Evolutionary conservation across 2,888 invertebrate species (phyloP), one percentile per base, ranked within the genome.

Genomic region (Callyntrura guangdongensis): DNA sequence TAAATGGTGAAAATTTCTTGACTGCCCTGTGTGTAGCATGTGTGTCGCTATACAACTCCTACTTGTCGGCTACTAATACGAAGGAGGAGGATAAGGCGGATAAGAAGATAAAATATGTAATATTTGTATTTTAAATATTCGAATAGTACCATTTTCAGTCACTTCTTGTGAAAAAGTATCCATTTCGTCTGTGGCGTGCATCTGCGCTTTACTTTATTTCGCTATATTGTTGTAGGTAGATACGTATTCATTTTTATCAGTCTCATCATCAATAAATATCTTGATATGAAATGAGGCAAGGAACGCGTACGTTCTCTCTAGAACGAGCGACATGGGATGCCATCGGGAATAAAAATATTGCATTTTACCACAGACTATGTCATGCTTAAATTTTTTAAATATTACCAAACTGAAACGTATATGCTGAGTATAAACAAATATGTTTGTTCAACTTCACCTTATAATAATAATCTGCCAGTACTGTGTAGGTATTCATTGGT

Each of bases 71-170:
- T 36, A 36, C 36, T 36, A 6, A 36, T 36, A 47, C 20, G 5
- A 53, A 25, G 77, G 12, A 47, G 56, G 72, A 9, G 45, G 45
- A 69, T 67, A 53, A 67, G 64, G 83, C 9, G 45, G 25, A 83
- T n/a, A 69, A 85, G n/a, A n/a, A n/a, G n/a, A n/a, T 22, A 36
- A 64, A 17, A 17, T 22, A 86, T 79, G 36, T n/a, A n/a, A 86
- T 72, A 85, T 85, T 72, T 85, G 72, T 72, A n/a, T n/a, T n/a
- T n/a, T n/a, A n/a, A 79, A 56, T 86, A 74, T 86, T 86, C 74
- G 85, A 59, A 59, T 36, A 86, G 85, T 74, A 72, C 74, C 85
- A 86, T 61, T 36, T 36, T 36, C 36, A 36, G 36, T 36, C 6
- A 36, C 6, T 36, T 36, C 45, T 17, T 25, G n/a, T 45, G 11